Evolutionary conservation across 2,888 invertebrate species (phyloP).

Genomic region (Pteria penguin): DNA sequence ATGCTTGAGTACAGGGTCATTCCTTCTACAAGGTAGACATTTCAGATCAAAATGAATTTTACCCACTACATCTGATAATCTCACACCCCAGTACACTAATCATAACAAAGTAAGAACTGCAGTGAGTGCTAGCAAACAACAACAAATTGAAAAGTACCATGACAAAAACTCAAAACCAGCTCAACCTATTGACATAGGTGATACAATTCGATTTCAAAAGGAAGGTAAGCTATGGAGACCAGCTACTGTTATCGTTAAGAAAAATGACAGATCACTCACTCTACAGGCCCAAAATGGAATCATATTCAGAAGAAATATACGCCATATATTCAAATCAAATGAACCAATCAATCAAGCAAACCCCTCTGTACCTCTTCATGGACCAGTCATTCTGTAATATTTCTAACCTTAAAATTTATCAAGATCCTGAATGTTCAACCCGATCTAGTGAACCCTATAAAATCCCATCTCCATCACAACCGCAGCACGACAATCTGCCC

Average conservation of each 20-base stretch:
- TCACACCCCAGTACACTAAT: neutral
- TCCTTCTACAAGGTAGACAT: conserved; percentile 4
- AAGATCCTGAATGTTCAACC: no score
- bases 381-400: no score
- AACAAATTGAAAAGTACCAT: neutral
- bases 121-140: neutral
- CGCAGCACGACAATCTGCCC: no score
- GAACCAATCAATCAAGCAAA: conserved; percentile 3
- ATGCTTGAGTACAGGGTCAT: no score
- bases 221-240: conserved; percentile 20
- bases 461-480: no score
- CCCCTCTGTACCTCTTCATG: neutral
- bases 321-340: conserved; percentile 24
- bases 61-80: neutral
- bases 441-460: no score
- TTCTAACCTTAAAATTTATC: no score
- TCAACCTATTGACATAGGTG: neutral
- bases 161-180: conserved; percentile 6
- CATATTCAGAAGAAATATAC: conserved; percentile 15
- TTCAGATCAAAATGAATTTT: conserved; percentile 14
- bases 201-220: conserved; percentile 9
- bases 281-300: conserved; percentile 13
- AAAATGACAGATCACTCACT: neutral
- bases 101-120: conserved; percentile 4
- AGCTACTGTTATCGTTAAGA: neutral